Evolutionary conservation across 2,113 vertebrate species (phyloP).

Genomic region (Hemiscyllium ocellatum): DNA sequence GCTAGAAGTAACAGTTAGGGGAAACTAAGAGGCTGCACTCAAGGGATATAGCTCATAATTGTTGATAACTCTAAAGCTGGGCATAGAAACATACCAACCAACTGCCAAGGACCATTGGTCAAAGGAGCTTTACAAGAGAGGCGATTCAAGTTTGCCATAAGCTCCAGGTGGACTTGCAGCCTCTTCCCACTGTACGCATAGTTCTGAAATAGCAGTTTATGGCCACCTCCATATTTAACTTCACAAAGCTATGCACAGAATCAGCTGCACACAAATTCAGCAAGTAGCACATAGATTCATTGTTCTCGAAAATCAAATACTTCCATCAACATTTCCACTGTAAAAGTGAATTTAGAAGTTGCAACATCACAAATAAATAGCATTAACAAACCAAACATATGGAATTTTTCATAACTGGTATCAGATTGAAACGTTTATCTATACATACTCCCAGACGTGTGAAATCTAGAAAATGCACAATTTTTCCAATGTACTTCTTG

Average conservation of each 20-base stretch:
- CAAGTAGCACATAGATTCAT: background rate
- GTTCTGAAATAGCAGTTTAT: background rate
- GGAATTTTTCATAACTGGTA: background rate
- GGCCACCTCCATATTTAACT: background rate
- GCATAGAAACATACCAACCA: background rate
- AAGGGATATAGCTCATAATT: background rate
- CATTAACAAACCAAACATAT: background rate
- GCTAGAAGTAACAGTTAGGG: background rate
- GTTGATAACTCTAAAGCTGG: background rate
- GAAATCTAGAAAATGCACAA: background rate
- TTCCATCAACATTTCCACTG: background rate
- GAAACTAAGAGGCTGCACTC: background rate
- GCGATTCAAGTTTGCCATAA: background rate
- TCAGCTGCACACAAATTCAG: background rate
- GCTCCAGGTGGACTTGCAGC: background rate
- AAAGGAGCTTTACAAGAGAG: background rate
- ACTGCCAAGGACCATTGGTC: background rate
- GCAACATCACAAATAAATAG: background rate
- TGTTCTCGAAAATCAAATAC: background rate
- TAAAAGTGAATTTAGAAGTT: too few species aligned
- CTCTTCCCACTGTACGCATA: background rate
- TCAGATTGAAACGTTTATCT: background rate
- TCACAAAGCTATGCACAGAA: background rate
- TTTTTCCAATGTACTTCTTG: background rate
- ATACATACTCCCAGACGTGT: background rate